Percentiles rank a stretch among this genome's conserved stretches.
phyloP scores from a whole-genome alignment of 2,888 invertebrate genomes.

The Synergus umbraculus region DNA sequence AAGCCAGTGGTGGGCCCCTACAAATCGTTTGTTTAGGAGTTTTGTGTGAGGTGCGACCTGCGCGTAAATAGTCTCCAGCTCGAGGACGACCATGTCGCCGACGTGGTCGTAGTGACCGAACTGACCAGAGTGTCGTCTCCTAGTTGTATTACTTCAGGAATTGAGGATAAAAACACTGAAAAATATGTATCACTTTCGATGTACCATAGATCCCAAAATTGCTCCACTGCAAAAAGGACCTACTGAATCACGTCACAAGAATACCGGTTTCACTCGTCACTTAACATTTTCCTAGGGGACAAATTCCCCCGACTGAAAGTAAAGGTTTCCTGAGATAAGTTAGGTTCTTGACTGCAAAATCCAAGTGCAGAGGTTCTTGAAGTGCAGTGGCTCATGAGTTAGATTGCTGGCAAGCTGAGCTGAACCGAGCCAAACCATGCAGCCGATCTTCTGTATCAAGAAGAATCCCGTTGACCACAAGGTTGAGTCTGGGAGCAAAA shows the following conservation, averaged over 20 bases:
- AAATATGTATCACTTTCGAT: background rate
- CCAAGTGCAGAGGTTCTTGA: too few species aligned
- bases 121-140: constrained; percentile 40
- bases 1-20: constrained; percentile 94
- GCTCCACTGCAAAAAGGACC: background rate
- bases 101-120: constrained; percentile 43
- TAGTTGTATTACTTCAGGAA: background rate
- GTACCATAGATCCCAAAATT: background rate
- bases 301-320: background rate
- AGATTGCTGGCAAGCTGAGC: background rate
- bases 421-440: too few species aligned
- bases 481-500: background rate
- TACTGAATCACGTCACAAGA: constrained; percentile 2
- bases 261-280: background rate
- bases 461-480: background rate
- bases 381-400: background rate
- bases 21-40: constrained; percentile 93
- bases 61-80: constrained; percentile 88
- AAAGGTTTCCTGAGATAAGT: background rate
- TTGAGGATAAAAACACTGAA: constrained; percentile 7
- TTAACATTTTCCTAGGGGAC: background rate
- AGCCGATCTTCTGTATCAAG: background rate
- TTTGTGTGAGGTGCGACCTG: constrained; percentile 91
- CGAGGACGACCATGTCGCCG: constrained; percentile 84
- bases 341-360: background rate